phyloP scores from a whole-genome alignment of 1,140 invertebrate genomes.

The Psilanteris sp. region DNA sequence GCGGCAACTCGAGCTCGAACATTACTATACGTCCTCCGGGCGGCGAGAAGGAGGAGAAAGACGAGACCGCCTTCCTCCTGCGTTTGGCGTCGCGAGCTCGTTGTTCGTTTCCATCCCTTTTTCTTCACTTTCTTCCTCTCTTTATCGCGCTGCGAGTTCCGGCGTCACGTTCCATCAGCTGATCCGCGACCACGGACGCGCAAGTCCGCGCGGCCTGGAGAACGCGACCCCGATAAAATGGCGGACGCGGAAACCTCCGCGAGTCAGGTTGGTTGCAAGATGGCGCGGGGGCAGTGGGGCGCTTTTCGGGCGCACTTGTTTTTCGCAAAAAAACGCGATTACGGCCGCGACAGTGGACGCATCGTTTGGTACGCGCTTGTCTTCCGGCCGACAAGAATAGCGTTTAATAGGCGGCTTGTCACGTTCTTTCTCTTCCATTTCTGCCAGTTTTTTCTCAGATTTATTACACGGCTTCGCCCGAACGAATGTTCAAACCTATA shows the following conservation, averaged over 20 bases:
- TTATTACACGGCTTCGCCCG: no score
- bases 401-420: no score
- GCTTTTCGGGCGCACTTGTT: not conserved
- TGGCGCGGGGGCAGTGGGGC: conserved; percentile 25
- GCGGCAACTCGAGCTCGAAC: conserved; percentile 72
- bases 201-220: conserved; percentile 66
- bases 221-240: conserved; percentile 73
- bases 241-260: conserved; percentile 68
- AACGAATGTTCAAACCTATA: no score
- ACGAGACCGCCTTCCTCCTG: conserved; percentile 77
- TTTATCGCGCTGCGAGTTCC: conserved; percentile 24
- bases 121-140: conserved; percentile 45
- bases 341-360: no score
- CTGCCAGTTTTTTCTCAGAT: no score
- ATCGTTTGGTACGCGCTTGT: no score
- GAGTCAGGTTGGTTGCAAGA: conserved; percentile 24
- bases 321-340: no score
- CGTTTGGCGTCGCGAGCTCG: conserved; percentile 43
- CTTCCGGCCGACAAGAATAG: no score
- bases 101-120: conserved; percentile 27
- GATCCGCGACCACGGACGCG: conserved; percentile 63
- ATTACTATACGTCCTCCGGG: conserved; percentile 76
- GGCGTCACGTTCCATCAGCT: conserved; percentile 66
- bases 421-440: no score
- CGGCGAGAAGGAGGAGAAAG: conserved; percentile 75